A percentile compares a stretch with the other conserved stretches of the same genome.
These are phyloP conservation scores for Pao palembangensis DNA, from an alignment of 2,113 vertebrate species.

Conservation along the genomic window DNA sequence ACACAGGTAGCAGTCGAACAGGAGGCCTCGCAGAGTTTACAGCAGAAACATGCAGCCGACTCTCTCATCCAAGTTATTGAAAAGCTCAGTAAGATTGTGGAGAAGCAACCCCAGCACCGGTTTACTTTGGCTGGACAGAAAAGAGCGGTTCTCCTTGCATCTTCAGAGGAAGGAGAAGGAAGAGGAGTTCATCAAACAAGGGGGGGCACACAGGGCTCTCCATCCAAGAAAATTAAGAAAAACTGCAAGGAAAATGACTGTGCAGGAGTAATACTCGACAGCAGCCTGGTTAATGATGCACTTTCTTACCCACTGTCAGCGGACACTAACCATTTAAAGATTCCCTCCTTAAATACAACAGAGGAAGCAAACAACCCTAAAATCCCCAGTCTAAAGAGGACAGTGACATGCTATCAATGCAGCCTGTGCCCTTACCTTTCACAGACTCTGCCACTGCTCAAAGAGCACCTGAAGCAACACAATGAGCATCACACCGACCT, in stretches of 20 bases:
- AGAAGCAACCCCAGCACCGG: slow-evolving; percentile 82
- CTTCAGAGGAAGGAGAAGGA: slow-evolving; percentile 36
- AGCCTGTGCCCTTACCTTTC: slow-evolving; percentile 89
- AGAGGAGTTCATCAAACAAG: slow-evolving; percentile 27
- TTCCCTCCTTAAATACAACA: background rate
- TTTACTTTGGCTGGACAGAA: slow-evolving; percentile 83
- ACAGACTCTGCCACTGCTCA: slow-evolving; percentile 81
- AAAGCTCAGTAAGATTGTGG: slow-evolving; percentile 95
- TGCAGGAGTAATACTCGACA: too few species aligned
- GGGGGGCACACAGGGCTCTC: slow-evolving; percentile 60
- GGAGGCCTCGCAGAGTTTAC: slow-evolving; percentile 49
- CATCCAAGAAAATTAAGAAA: slow-evolving; percentile 68
- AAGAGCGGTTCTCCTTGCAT: slow-evolving; percentile 64
- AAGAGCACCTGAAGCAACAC: slow-evolving; percentile 87
- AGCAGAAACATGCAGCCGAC: slow-evolving; percentile 76
- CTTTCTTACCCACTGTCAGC: too few species aligned
- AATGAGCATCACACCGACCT: slow-evolving; percentile 89
- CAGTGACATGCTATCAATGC: slow-evolving; percentile 89
- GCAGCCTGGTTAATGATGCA: too few species aligned
- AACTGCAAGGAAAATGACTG: slow-evolving; percentile 13
- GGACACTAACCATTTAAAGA: background rate
- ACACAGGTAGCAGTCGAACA: slow-evolving; percentile 28
- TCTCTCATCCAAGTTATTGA: slow-evolving; percentile 93
- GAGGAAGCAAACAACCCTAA: slow-evolving; percentile 37
- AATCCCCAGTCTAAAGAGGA: slow-evolving; percentile 59